Conservation (phyloP, 2,888 invertebrate genomes). For the Drosophila subquinaria region DNA sequence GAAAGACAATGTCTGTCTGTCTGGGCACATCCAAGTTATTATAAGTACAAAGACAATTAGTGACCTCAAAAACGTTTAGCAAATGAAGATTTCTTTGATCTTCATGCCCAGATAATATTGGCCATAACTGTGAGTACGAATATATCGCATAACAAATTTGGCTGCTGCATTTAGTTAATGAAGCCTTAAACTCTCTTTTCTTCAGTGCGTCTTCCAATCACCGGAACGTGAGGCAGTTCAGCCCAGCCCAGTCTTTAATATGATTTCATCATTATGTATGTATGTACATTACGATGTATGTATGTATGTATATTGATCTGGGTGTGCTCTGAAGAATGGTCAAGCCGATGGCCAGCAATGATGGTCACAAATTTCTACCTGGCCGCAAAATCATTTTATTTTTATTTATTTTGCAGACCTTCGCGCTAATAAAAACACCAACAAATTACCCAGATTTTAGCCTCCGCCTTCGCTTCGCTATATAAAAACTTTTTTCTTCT, state of each 20-base stretch:
- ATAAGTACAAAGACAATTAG: slow-evolving; percentile 64
- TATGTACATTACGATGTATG: neutral
- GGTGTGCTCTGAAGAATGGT: slow-evolving; percentile 72
- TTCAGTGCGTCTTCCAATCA: slow-evolving; percentile 51
- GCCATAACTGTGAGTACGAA: slow-evolving; percentile 25
- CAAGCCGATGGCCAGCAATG: slow-evolving; percentile 52
- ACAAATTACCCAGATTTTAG: slow-evolving; percentile 52
- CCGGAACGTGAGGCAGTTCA: slow-evolving; percentile 53
- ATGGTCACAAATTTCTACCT: slow-evolving; percentile 68
- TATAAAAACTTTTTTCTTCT: slow-evolving; percentile 12
- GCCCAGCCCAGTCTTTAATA: slow-evolving; percentile 22
- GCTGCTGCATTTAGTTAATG: slow-evolving; percentile 76
- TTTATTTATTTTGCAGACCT: slow-evolving; percentile 67
- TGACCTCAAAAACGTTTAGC: slow-evolving; percentile 79
- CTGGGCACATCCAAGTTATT: slow-evolving; percentile 35
- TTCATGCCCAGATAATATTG: slow-evolving; percentile 59
- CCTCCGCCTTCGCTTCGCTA: slow-evolving; percentile 1
- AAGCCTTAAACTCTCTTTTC: slow-evolving; percentile 68
- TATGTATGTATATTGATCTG: slow-evolving; percentile 26
- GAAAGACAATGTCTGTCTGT: slow-evolving; percentile 35
- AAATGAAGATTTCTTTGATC: slow-evolving; percentile 64
- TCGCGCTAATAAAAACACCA: slow-evolving; percentile 70
- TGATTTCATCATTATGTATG: slow-evolving; percentile 20
- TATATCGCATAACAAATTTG: slow-evolving; percentile 36
- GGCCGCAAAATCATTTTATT: slow-evolving; percentile 26